These are phyloP conservation scores for Theristus sp. DNA, from an alignment of 2,888 invertebrate genomes.

Conservation along the genomic window DNA sequence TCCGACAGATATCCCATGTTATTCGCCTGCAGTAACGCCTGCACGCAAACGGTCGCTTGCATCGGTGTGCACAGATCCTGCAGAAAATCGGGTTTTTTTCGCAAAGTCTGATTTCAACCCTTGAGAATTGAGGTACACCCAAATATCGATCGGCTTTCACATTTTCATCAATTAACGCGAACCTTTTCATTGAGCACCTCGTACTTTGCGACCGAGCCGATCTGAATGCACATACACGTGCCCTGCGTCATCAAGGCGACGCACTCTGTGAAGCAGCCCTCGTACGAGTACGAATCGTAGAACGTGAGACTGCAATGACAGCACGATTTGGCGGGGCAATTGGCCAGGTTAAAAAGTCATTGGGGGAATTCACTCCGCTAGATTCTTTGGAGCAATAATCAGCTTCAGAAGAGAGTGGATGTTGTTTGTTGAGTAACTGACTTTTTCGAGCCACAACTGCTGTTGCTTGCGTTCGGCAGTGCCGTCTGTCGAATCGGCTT, in stretches of 20 bases:
- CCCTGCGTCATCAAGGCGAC: not conserved
- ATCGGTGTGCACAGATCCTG: not conserved
- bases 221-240: slow-evolving; percentile 3
- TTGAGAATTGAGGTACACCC: not conserved
- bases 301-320: not conserved
- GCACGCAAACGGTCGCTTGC: slow-evolving; percentile 1
- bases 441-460: no score
- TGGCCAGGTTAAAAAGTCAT: no score
- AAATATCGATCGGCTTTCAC: not conserved
- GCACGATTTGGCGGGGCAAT: no score
- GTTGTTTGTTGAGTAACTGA: no score
- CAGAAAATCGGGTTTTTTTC: no score
- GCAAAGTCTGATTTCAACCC: no score
- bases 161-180: not conserved
- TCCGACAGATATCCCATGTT: slow-evolving; percentile 4
- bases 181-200: not conserved
- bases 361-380: no score
- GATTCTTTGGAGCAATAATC: no score
- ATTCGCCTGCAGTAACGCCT: slow-evolving; percentile 2
- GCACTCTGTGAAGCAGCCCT: slow-evolving; percentile 3
- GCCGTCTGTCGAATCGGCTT: not conserved
- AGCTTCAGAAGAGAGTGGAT: no score
- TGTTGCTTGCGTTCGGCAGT: no score
- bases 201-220: slow-evolving; percentile 1
- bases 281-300: not conserved